A percentile compares a stretch with the other conserved stretches of the same genome.
Conservation (phyloP, 1,140 invertebrate species). For the Drosophila biarmipes region DNA sequence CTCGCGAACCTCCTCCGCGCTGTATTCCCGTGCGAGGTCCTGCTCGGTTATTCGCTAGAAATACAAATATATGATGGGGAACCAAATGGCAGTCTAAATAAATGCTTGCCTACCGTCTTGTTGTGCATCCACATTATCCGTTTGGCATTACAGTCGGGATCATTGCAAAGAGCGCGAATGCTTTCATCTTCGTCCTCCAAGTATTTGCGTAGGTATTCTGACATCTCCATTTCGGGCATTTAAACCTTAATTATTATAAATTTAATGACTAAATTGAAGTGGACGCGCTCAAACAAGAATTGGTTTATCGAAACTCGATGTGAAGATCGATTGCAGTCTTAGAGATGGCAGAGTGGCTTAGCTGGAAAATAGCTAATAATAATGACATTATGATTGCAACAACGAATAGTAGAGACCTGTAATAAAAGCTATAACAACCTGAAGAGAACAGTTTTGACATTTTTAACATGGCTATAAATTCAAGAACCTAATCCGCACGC, state of each 20-base stretch:
- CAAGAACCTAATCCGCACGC: too few relatives aligned
- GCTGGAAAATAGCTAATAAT: background rate
- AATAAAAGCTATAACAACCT: too few relatives aligned
- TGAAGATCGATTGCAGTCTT: background rate
- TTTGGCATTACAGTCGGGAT: background rate
- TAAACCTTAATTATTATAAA: background rate
- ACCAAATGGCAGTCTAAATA: background rate
- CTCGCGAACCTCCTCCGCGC: constrained; percentile 11
- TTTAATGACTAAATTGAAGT: too few relatives aligned
- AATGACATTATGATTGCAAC: too few relatives aligned
- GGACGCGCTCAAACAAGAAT: background rate
- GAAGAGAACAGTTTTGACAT: too few relatives aligned
- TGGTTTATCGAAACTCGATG: background rate
- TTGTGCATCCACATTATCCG: constrained; percentile 14
- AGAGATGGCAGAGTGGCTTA: background rate
- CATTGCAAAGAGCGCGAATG: background rate
- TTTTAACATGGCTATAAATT: too few relatives aligned
- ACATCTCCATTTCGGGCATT: background rate
- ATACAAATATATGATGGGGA: background rate
- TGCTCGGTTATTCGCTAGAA: constrained; percentile 46
- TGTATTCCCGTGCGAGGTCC: constrained; percentile 42
- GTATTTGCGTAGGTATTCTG: background rate
- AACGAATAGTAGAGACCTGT: too few relatives aligned
- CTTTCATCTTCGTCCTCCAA: background rate
- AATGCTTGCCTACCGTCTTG: background rate